Evolutionary conservation across 1,140 invertebrate species (phyloP).

Genomic region (Thaumatotibia leucotreta): DNA sequence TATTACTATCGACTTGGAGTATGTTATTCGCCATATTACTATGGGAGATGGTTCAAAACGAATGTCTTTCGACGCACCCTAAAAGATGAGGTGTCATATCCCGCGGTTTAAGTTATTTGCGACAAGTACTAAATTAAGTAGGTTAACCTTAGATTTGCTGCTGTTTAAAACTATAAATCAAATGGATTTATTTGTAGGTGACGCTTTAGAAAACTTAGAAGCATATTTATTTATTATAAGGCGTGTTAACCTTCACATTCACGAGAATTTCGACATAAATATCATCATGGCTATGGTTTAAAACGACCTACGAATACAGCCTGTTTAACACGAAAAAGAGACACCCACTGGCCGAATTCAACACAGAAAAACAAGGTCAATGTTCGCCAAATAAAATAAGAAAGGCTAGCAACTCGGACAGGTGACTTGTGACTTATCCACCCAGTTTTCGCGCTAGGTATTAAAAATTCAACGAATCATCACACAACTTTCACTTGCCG

Average conservation of each 20-base stretch:
- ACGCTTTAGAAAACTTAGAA: neutral
- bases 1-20: neutral
- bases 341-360: neutral
- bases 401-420: slow-evolving; percentile 54
- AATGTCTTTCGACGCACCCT: neutral
- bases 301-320: neutral
- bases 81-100: neutral
- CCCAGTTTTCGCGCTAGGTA: slow-evolving; percentile 51
- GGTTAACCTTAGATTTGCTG: neutral
- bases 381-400: slow-evolving; percentile 52
- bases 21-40: neutral
- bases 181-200: neutral
- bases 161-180: neutral
- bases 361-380: slow-evolving; percentile 29
- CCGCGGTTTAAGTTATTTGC: neutral
- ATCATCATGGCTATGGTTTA: neutral
- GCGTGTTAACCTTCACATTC: neutral
- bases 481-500: slow-evolving; percentile 64
- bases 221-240: neutral
- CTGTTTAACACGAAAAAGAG: neutral
- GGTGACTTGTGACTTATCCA: slow-evolving; percentile 55
- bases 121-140: neutral
- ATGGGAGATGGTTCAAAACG: neutral
- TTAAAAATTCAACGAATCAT: slow-evolving; percentile 66
- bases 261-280: neutral